Base-by-base conservation (phyloP, 2,888 invertebrate genomes). In the Xanthorhoe spadicearia region DNA sequence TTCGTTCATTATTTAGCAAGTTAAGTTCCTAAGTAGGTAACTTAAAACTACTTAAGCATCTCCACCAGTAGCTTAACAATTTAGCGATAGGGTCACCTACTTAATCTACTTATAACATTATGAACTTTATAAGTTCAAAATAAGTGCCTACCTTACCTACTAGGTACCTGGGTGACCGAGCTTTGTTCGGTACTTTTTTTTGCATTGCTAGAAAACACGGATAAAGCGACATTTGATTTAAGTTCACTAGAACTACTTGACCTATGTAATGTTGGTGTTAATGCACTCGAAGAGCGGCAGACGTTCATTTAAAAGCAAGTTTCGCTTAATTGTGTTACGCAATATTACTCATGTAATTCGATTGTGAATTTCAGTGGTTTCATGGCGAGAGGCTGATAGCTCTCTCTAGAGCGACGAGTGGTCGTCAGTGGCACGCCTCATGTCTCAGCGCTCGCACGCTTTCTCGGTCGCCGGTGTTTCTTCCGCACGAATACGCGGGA, bases 361-460 rank as follows among this genome's bases (percentile, higher is more conserved):
- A 43, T 55, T 13, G 49, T 49, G 51, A 67, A 60, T 61, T 60
- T 67, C 63, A 64, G 67, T 15, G 13, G 46, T 52, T 60, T 60
- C 38, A 51, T 19, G n/a, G 4, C n/a, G 54, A 62, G 62, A 62
- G 56, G 61, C 48, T 23, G 55, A 61, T 61, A 60, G 66, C 63
- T 62, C 66, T 62, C 62, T 53, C 46, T 43, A 9, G 51, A 60
- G 49, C 52, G 17, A 48, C 49, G 38, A 46, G 19, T 48, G 59
- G 51, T 61, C 58, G 53, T 52, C 78, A 87, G 87, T 87, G 78
- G 76, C 77, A 68, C 74, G 77, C 69, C 78, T 74, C 67, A 76
- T 76, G 85, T 84, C 82, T 58, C 62, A 74, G 80, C 59, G 78
- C 74, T 46, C 82, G 82, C 82, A 83, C 85, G 85, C 75, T 65